Conservation (phyloP, 2,888 invertebrate genomes). For the Machimus rusticus region DNA sequence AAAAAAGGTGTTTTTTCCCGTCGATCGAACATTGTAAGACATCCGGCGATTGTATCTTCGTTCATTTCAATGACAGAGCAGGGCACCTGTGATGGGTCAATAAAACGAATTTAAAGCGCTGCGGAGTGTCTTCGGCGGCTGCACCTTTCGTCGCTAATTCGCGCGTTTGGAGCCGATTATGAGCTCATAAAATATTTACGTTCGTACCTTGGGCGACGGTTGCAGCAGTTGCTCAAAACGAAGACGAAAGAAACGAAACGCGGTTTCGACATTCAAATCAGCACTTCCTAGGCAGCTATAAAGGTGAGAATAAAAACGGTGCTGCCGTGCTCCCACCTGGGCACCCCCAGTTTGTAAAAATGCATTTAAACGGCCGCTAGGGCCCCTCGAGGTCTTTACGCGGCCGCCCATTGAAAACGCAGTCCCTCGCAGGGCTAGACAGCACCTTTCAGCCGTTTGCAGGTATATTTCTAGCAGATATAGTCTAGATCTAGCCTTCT, state of each 20-base stretch:
- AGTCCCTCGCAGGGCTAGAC: not conserved
- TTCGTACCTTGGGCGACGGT: not conserved
- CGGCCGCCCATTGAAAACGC: not conserved
- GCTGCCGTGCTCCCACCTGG: not conserved
- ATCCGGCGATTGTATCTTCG: not conserved
- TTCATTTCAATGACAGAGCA: not conserved
- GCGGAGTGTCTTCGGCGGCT: not conserved
- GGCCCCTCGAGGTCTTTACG: not conserved
- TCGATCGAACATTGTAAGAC: not conserved
- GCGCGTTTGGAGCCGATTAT: not conserved
- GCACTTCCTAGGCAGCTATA: not conserved
- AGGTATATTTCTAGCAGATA: not conserved
- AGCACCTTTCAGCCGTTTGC: not conserved
- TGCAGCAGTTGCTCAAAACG: not conserved
- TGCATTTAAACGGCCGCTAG: not conserved
- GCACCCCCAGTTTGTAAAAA: not conserved
- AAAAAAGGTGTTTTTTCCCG: not conserved
- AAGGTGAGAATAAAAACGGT: not conserved
- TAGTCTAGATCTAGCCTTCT: not conserved
- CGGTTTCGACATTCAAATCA: not conserved
- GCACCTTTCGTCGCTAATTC: not conserved
- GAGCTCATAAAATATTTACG: not conserved
- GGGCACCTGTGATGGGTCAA: not conserved
- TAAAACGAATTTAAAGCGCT: not conserved
- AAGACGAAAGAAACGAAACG: not conserved